phyloP scores from a whole-genome alignment of 2,113 vertebrate genomes.

The Hippolais icterina region DNA sequence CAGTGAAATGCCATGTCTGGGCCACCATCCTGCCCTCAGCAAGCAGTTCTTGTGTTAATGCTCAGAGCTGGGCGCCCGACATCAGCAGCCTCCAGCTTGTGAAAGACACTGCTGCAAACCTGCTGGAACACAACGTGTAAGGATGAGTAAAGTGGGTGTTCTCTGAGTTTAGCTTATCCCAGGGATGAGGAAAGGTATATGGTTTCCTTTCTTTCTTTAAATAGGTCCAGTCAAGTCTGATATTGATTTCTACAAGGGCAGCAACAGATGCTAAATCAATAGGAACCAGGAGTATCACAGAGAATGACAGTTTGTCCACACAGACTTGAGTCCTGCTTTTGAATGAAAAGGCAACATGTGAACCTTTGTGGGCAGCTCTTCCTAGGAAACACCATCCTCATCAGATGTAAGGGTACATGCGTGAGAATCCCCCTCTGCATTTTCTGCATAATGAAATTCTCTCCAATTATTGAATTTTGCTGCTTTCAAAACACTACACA shows the following conservation, averaged over 20 bases:
- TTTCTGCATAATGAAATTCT: not conserved
- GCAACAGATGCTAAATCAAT: not conserved
- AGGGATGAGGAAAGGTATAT: not conserved
- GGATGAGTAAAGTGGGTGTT: not conserved
- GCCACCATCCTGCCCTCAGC: not conserved
- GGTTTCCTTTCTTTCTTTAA: not conserved
- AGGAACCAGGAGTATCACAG: not conserved
- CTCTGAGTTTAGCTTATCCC: not conserved
- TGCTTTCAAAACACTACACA: not conserved
- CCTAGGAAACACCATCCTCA: not conserved
- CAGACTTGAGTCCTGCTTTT: not conserved
- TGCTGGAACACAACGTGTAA: not conserved
- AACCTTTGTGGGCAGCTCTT: not conserved
- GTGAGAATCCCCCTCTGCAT: not conserved
- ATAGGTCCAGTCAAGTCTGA: not conserved
- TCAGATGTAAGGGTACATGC: not conserved
- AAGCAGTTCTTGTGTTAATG: not conserved
- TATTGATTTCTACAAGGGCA: not conserved
- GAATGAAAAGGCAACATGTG: not conserved
- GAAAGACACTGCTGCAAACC: not conserved
- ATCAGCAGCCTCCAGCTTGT: not conserved
- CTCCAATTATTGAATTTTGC: not conserved
- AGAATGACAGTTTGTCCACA: not conserved
- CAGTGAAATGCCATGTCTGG: not conserved
- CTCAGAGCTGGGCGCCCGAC: accelerated